Evolutionary conservation across 2,888 invertebrate species (phyloP).

Genomic region (Drosophila peninsularis): DNA sequence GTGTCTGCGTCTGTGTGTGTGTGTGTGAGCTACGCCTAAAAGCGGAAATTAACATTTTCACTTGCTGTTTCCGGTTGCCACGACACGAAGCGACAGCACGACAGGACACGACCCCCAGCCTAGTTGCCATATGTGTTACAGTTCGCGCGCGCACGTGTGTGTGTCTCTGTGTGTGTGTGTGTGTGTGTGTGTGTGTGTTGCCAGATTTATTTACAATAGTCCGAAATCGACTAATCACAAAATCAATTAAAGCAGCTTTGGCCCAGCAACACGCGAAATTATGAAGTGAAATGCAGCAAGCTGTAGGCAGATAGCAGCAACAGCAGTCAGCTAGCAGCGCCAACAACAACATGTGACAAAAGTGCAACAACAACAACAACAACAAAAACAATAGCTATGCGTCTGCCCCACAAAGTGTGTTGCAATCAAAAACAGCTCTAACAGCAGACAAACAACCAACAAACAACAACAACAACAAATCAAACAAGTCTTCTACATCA

Average conservation of each 20-base stretch:
- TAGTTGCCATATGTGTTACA: conserved; percentile 24
- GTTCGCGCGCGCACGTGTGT: conserved; percentile 8
- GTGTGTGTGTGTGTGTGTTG: conserved; percentile 11
- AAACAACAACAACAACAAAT: conserved; percentile 26
- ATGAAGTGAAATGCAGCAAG: conserved; percentile 41
- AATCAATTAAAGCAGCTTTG: conserved; percentile 45
- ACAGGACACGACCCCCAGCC: conserved; percentile 25
- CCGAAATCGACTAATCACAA: conserved; percentile 42
- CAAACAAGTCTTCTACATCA: conserved; percentile 16
- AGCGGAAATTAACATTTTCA: conserved; percentile 81
- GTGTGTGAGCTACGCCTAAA: conserved; percentile 48
- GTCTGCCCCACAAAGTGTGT: conserved; percentile 29
- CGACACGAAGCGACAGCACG: conserved; percentile 21
- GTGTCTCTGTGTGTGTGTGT: conserved; percentile 13
- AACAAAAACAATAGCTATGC: conserved; percentile 22
- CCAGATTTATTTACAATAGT: conserved; percentile 30
- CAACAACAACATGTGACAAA: conserved; percentile 20
- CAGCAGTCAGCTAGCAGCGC: conserved; percentile 4
- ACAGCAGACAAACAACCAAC: conserved; percentile 13
- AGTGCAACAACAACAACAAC: conserved; percentile 6
- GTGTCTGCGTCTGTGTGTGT: conserved; percentile 21
- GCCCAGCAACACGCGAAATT: conserved; percentile 11
- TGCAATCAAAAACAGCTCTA: conserved; percentile 30
- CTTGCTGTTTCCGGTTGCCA: conserved; percentile 73
- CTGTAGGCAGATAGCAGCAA: conserved; percentile 29